phyloP scores from a whole-genome alignment of 2,113 vertebrate genomes.

The Scomber scombrus region DNA sequence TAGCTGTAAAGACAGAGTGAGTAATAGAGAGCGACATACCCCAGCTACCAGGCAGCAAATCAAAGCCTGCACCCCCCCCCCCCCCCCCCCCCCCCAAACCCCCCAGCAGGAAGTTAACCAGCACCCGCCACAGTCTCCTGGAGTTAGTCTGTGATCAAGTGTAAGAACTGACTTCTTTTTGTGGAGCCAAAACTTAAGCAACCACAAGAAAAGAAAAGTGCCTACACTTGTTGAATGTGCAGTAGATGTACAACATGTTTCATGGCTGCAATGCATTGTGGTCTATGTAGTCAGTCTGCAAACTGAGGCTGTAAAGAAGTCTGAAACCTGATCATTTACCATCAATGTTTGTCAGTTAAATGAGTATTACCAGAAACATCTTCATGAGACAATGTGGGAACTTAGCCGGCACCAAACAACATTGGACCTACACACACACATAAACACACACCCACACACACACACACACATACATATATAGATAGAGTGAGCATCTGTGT shows the following conservation, averaged over 20 bases:
- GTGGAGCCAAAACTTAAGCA: not conserved
- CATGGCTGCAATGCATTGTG: not conserved
- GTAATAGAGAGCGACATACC: slow-evolving; percentile 71
- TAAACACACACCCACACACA: not conserved
- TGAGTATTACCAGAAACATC: slow-evolving; percentile 12
- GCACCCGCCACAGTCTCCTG: slow-evolving; percentile 53
- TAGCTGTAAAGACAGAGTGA: slow-evolving; percentile 69
- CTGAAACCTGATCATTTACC: slow-evolving; percentile 24
- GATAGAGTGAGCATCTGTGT: not conserved
- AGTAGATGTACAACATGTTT: not conserved
- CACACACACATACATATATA: not conserved
- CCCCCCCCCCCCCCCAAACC: slow-evolving; percentile 71
- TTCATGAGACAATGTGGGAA: slow-evolving; percentile 1
- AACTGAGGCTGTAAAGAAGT: not conserved
- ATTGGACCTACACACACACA: not conserved
- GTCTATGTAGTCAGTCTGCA: not conserved
- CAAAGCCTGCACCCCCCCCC: slow-evolving; percentile 72
- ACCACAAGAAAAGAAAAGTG: not conserved
- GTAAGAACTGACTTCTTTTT: slow-evolving; percentile 14
- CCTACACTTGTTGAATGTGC: slow-evolving; percentile 19
- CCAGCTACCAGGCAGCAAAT: slow-evolving; percentile 73
- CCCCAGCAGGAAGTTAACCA: slow-evolving; percentile 76
- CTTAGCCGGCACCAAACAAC: not conserved
- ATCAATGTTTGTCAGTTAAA: slow-evolving; percentile 20
- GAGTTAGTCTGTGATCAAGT: slow-evolving; percentile 38